Base-by-base conservation (phyloP, 1,140 invertebrate genomes). In the Penaeus vannamei region DNA sequence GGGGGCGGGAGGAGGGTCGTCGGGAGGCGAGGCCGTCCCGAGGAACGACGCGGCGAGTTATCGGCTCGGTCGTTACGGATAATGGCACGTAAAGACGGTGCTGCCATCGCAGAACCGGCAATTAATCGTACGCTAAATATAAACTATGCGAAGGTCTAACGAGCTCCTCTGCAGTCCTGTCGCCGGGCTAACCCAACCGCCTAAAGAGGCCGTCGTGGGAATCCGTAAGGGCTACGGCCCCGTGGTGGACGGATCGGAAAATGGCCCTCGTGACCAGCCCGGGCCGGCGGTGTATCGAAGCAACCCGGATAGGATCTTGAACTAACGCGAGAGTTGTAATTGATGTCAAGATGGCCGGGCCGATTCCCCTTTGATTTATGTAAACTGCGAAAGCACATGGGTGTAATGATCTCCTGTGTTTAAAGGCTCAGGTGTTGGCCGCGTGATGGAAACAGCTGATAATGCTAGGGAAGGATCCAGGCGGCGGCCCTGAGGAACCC, bases 341-440 rank as follows among this genome's bases (percentile, higher is more conserved):
- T 89, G 87, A 89, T 89, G 87, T 89, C 87, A 89, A 89, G 87
- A 89, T 89, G 87, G 82, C 87, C 87, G 84, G 82, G 42, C 87
- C 84, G 87, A 89, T 89, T 89, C 82, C 77, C 61, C 83, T 89
- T 89, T 89, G 87, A 89, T 89, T 89, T 89, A 89, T 89, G 87
- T 89, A 89, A 89, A 89, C 87, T 89, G 87, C 87, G 87, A 89
- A 89, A 89, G 87, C 87, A 89, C 87, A 89, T 89, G 87, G 87
- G 87, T 89, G 87, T 89, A 89, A 89, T 89, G 87, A 89, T 89
- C 87, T 85, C 80, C 82, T 76, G 83, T 79, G 87, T 80, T 89
- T 89, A 89, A 81, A 76, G 60, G 82, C 87, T 89, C 87, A 89
- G 87, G 87, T 89, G 87, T 89, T 89, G 83, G 87, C 46, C 82